Evolutionary conservation across 1,140 invertebrate genomes (phyloP).

Genomic region (Lepidurus apus): DNA sequence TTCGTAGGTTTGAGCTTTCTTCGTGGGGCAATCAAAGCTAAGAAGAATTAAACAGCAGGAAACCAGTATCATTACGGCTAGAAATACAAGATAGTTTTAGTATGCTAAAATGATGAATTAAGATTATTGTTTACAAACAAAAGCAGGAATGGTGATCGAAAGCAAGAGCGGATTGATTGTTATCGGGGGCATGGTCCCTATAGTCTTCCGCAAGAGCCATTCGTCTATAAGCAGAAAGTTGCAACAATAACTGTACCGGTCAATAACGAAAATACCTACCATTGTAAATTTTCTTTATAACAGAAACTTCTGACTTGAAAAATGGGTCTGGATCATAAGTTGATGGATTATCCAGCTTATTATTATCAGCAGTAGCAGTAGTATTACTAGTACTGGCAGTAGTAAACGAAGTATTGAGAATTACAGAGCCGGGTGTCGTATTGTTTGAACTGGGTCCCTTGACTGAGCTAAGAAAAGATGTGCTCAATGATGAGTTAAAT

Average conservation of each 20-base stretch:
- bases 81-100: too few relatives aligned
- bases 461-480: not conserved
- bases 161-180: not conserved
- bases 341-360: not conserved
- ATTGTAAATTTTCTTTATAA: not conserved
- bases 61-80: too few relatives aligned
- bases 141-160: not conserved
- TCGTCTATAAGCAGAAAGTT: not conserved
- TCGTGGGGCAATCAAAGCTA: too few relatives aligned
- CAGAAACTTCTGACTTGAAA: not conserved
- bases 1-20: too few relatives aligned
- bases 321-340: slow-evolving; percentile 6
- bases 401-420: not conserved
- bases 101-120: not conserved
- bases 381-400: not conserved
- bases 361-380: not conserved
- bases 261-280: not conserved
- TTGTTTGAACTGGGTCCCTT: not conserved
- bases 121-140: not conserved
- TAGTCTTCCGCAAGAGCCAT: not conserved
- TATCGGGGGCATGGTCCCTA: not conserved
- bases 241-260: not conserved
- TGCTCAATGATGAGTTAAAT: not conserved
- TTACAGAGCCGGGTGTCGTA: not conserved
- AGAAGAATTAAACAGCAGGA: too few relatives aligned